Base-by-base conservation (phyloP, 2,888 invertebrate genomes). In the Congeria kusceri region DNA sequence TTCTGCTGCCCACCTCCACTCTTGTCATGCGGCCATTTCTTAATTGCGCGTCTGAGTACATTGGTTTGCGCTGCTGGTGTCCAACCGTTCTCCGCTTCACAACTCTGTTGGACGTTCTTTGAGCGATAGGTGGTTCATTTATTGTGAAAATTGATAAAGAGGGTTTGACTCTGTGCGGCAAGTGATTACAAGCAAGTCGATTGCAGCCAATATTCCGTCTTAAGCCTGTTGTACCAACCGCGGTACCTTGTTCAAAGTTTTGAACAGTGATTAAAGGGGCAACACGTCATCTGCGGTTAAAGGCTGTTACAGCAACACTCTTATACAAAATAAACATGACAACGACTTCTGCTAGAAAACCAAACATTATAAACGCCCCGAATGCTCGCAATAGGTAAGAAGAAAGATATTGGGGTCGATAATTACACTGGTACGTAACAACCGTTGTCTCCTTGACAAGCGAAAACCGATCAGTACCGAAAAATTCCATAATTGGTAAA, bases 401-500 rank as follows among this genome's bases (percentile, higher is more conserved):
- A 0, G 53, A 62, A 5, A 73, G 57, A 58, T 83, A 86, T 13
- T 71, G 13, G 5, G 68, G 28, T n/a, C 53, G 67, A 61, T 66
- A 78, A 39, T 86, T 78, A 71, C 87, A 87, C 11, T 62, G 67
- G 58, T 79, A 78, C 9, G 71, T 79, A 11, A 65, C 27, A 39
- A 79, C 29, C 5, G 25, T 44, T 0, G n/a, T 56, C 11, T 56
- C 23, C 4, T 57, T n/a, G 0, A 13, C 44, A 7, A 78, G 9
- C 7, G 39, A 5, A 3, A 56, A 29, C 5, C 70, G 61, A 7
- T 59, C 29, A 15, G 75, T 53, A 0, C 87, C 87, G 65, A 85
- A 86, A 61, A 87, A 86, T 56, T 80, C 80, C 5, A 87, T 28
- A 15, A 87, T 15, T 0, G 86, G 85, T 7, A 80, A 20, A 53